Evolutionary conservation across 2,113 vertebrate genomes (phyloP).

Genomic region (Phrynocephalus versicolor): DNA sequence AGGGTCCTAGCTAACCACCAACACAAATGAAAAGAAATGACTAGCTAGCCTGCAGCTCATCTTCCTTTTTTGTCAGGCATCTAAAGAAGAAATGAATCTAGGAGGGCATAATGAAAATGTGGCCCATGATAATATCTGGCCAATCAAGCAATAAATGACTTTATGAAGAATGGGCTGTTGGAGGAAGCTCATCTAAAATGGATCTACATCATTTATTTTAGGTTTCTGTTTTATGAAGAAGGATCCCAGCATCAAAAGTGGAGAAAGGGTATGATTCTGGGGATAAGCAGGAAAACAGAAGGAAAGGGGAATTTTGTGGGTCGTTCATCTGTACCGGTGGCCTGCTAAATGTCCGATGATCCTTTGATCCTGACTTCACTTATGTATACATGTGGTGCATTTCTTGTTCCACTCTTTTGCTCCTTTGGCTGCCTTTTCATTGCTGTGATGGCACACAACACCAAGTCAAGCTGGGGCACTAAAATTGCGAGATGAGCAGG

Average conservation of each 20-base stretch:
- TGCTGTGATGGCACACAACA: neutral
- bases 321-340: no score
- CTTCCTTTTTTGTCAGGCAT: constrained; percentile 36
- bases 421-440: neutral
- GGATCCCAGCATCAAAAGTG: neutral
- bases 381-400: neutral
- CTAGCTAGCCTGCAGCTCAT: constrained; percentile 19
- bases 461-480: neutral
- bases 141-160: constrained; percentile 29
- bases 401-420: neutral
- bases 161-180: constrained; percentile 11
- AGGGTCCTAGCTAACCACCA: constrained; percentile 4
- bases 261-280: neutral
- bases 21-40: constrained; percentile 16
- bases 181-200: neutral
- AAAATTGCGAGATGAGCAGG: neutral
- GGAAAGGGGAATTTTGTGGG: neutral
- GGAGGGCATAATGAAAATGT: constrained; percentile 34
- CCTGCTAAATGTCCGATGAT: neutral
- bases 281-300: no score
- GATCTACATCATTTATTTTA: constrained; percentile 13
- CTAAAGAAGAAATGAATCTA: constrained; percentile 38
- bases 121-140: constrained; percentile 22
- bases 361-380: neutral
- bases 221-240: neutral